Conservation (phyloP, 2,888 invertebrate species). For the Campopleginae sp. region DNA sequence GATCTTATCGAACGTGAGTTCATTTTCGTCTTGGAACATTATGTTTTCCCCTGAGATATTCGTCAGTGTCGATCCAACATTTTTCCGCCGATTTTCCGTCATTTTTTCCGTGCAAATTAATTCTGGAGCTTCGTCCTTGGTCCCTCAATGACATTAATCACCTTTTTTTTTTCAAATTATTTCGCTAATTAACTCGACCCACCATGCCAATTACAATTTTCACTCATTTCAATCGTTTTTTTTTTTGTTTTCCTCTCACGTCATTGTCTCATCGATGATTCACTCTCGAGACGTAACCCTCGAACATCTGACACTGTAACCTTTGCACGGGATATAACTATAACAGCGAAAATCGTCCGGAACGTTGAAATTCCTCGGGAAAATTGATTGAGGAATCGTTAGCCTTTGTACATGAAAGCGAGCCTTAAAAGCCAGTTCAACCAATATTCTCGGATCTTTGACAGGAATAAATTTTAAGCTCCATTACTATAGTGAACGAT, state of each 20-base stretch:
- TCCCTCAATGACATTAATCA: too few relatives aligned
- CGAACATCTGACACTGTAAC: not conserved
- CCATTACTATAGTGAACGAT: not conserved
- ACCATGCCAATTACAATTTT: too few relatives aligned
- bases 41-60: not conserved
- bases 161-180: too few relatives aligned
- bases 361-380: slow-evolving; percentile 4
- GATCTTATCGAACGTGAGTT: slow-evolving; percentile 18
- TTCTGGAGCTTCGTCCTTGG: not conserved
- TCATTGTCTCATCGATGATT: not conserved
- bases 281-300: not conserved
- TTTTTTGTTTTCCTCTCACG: not conserved
- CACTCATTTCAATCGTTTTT: too few relatives aligned
- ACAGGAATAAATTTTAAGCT: not conserved
- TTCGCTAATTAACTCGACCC: too few relatives aligned
- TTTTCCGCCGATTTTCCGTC: not conserved
- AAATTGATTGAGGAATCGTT: slow-evolving; percentile 13
- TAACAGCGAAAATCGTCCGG: not conserved
- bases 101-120: not conserved
- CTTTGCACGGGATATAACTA: not conserved
- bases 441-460: not conserved
- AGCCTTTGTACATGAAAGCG: not conserved
- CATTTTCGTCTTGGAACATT: not conserved
- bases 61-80: not conserved
- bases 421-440: not conserved